Base-by-base conservation (phyloP, 2,797 vertebrate genomes). In the Siniperca undulata region DNA sequence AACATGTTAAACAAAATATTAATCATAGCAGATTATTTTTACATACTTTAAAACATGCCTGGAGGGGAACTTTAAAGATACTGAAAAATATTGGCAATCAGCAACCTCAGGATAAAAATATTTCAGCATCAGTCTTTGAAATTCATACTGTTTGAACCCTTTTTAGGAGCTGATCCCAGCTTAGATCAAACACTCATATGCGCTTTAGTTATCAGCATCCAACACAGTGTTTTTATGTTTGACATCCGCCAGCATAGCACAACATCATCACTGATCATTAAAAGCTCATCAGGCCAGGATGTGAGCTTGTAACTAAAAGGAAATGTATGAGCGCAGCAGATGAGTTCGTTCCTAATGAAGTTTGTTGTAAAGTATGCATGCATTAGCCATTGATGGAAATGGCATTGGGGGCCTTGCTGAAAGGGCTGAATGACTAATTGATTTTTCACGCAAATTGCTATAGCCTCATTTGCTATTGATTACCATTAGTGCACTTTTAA, bases 251-350 rank as follows among this genome's bases (percentile, higher is more conserved):
- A 53, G 78, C 67, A 10, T 46, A 14, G 62, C 22, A 61, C 70
- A 75, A 27, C 79, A 81, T 88, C 70, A 71, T 90, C 71, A 83
- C 64, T 27, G 62, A 81, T 91, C 85, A 90, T 92, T 91, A 91
- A 88, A 85, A 82, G 68, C 83, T 84, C 88, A 77, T 92, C 80
- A 82, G 70, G 1, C 42, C 1, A 59, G 81, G 67, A 81, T 65
- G 77, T 56, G 78, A 75, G 53, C 22, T 0, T 42, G 66, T 59
- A 73, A 60, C 68, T 83, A 56, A 82, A 68, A 83, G 81, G 68
- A 91, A 90, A 78, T 14, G 50, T 30, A 64, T 4, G 52, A 77
- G 50, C 5, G 16, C 9, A 0, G 67, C 80, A 81, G 82, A 85
- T 13, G 74, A 80, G 44, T 36, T 44, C 0, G 11, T 68, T 77